Percentiles rank a stretch among this genome's conserved stretches.
Evolutionary conservation across 2,113 vertebrate genomes (phyloP).

Genomic region (Nibea coibor): DNA sequence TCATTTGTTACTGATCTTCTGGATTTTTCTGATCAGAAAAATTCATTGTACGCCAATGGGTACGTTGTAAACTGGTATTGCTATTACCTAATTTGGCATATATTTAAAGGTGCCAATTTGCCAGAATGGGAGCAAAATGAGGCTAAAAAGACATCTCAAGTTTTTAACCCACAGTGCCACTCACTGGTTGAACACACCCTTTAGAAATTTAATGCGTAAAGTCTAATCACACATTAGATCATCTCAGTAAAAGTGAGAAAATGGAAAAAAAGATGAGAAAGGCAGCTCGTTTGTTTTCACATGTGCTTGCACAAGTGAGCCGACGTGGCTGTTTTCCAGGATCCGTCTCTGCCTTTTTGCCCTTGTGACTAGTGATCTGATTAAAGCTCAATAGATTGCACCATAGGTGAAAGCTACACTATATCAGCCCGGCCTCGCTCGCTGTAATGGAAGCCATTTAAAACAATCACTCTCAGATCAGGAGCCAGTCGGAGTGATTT

Average conservation of each 20-base stretch:
- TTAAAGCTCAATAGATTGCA: constrained; percentile 66
- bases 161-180: neutral
- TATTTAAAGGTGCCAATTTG: neutral
- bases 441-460: constrained; percentile 69
- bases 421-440: constrained; percentile 36
- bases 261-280: neutral
- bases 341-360: constrained; percentile 52
- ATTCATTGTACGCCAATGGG: neutral
- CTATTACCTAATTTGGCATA: neutral
- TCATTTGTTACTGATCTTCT: neutral
- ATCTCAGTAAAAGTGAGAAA: neutral
- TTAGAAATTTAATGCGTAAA: too few relatives aligned
- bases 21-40: neutral
- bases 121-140: neutral
- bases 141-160: neutral
- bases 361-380: constrained; percentile 71
- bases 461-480: constrained; percentile 70
- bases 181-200: neutral
- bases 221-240: neutral
- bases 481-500: constrained; percentile 59
- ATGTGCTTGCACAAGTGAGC: constrained; percentile 28
- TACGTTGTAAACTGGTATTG: neutral
- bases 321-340: constrained; percentile 33
- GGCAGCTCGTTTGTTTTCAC: constrained; percentile 9
- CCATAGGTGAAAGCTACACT: constrained; percentile 62